These are phyloP conservation scores for Philotrypesis tridentata DNA, from an alignment of 1,140 invertebrate genomes.

Conservation along the genomic window DNA sequence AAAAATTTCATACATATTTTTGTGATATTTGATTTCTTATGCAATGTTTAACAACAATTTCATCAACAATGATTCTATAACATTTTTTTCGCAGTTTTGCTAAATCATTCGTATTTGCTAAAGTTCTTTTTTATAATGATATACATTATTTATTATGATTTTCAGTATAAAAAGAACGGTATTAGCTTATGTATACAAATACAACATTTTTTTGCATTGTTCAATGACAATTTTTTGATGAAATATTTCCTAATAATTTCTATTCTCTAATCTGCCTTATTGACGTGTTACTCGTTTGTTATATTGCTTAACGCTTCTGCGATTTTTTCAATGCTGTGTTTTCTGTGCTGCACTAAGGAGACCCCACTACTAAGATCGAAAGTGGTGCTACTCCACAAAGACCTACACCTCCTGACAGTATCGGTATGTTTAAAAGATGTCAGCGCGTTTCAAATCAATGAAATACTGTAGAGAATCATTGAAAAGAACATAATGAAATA, in stretches of 20 bases:
- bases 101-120: neutral
- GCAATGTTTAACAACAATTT: neutral
- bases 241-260: constrained; percentile 48
- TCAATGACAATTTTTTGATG: constrained; percentile 37
- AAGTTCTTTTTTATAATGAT: neutral
- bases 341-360: constrained; percentile 67
- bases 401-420: constrained; percentile 71
- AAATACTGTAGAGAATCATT: constrained; percentile 15
- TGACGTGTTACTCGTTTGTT: constrained; percentile 32
- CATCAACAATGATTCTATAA: neutral
- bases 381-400: constrained; percentile 69
- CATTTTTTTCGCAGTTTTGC: neutral
- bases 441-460: constrained; percentile 20
- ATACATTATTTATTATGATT: neutral
- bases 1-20: neutral
- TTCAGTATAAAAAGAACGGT: neutral
- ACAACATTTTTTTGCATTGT: neutral
- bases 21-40: neutral
- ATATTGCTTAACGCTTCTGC: constrained; percentile 45
- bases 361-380: constrained; percentile 53
- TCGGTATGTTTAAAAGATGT: constrained; percentile 66
- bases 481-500: too few relatives aligned
- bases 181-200: neutral
- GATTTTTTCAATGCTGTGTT: constrained; percentile 60
- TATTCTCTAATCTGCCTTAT: constrained; percentile 30